Percentiles rank a stretch among this genome's conserved stretches.
These are phyloP conservation scores for Glareola pratincola DNA, from an alignment of 2,113 vertebrate species.

Conservation along the genomic window DNA sequence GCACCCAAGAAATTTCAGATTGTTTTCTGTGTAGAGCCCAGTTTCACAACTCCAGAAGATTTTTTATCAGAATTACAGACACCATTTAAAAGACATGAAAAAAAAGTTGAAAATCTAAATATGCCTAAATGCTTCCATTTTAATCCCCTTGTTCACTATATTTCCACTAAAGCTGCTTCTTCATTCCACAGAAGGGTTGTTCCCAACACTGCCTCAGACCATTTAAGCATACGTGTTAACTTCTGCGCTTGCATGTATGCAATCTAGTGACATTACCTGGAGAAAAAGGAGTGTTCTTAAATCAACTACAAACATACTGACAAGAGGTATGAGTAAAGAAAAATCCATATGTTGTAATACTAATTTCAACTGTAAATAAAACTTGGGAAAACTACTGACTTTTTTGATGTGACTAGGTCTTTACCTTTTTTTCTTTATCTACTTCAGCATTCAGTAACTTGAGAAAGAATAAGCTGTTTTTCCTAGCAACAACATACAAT, in stretches of 20 bases:
- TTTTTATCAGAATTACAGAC: conserved; percentile 20
- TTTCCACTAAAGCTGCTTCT: neutral
- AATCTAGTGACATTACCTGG: neutral
- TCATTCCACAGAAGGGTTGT: neutral
- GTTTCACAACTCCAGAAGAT: conserved; percentile 21
- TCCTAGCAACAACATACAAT: accelerated
- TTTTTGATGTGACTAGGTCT: neutral
- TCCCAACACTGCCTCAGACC: neutral
- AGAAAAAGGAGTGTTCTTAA: neutral
- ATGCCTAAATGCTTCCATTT: conserved; percentile 19
- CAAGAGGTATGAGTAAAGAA: neutral
- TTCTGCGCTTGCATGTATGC: neutral
- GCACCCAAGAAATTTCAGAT: conserved; percentile 39
- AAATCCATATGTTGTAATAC: neutral
- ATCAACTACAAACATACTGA: neutral
- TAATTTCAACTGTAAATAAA: neutral
- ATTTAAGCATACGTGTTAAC: neutral
- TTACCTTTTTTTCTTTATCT: neutral
- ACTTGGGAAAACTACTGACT: neutral
- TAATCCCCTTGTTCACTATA: neutral
- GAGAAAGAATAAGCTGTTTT: neutral
- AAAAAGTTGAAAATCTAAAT: conserved; percentile 12
- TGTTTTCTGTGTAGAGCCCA: conserved; percentile 19
- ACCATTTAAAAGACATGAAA: neutral
- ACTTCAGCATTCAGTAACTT: neutral